Percentiles rank a stretch among this genome's conserved stretches.
These are phyloP conservation scores for Arbacia lixula DNA, from an alignment of 53 echinoderm and acorn worm species.

Conservation along the genomic window DNA sequence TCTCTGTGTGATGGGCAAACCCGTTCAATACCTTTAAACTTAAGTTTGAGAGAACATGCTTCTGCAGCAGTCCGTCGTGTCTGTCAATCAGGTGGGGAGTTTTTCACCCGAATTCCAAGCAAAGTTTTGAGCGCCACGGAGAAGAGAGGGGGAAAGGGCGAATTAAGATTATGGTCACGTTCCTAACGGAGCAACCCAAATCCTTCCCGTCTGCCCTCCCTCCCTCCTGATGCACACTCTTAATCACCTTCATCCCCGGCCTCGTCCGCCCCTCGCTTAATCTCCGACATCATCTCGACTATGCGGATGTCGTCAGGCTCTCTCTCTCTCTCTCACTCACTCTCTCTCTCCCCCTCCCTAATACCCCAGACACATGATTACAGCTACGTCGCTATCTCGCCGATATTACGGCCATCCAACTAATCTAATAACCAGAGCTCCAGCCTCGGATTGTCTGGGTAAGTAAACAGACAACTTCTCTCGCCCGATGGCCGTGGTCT, in stretches of 20 bases:
- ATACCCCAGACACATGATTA: slow-evolving; percentile 55
- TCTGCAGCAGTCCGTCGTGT: too few species aligned
- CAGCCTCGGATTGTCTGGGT: slow-evolving; percentile 35
- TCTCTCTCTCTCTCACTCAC: slow-evolving; percentile 20
- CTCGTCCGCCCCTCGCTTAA: slow-evolving; percentile 44
- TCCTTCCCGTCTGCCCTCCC: slow-evolving; percentile 49
- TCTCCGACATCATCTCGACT: slow-evolving; percentile 41
- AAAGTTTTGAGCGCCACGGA: slow-evolving; percentile 18
- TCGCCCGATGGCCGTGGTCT: slow-evolving; percentile 26
- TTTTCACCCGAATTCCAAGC: slow-evolving; percentile 25
- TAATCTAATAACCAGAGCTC: slow-evolving; percentile 50
- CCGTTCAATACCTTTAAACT: too few species aligned
- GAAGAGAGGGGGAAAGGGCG: slow-evolving; percentile 8
- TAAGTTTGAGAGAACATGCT: too few species aligned
- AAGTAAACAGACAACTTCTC: slow-evolving; percentile 54
- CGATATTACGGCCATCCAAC: slow-evolving; percentile 54
- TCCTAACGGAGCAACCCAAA: slow-evolving; percentile 45
- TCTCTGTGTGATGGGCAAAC: too few species aligned
- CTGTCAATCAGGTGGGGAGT: slow-evolving; percentile 22
- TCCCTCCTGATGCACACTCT: slow-evolving; percentile 25
- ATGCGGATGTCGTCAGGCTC: slow-evolving; percentile 30
- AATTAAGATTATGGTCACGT: slow-evolving; percentile 59
- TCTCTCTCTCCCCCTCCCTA: slow-evolving; percentile 20
- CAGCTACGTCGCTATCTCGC: slow-evolving; percentile 33
- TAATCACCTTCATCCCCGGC: slow-evolving; percentile 46